These are phyloP conservation scores for Pantelozetes paolii DNA, from an alignment of 2,888 invertebrate genomes.

Conservation along the genomic window DNA sequence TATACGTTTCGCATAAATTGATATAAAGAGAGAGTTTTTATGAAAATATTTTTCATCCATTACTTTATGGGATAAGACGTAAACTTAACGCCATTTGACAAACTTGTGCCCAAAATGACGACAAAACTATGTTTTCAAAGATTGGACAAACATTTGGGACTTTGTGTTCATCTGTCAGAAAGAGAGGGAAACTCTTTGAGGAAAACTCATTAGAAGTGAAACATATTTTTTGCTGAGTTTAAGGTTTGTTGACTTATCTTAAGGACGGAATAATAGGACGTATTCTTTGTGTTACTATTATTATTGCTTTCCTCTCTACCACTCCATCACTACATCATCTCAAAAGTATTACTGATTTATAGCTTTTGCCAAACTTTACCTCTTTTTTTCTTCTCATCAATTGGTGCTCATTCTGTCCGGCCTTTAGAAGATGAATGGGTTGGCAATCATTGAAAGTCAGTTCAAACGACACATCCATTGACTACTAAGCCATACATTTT, in stretches of 20 bases:
- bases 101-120: not conserved
- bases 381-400: not conserved
- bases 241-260: slow-evolving; percentile 16
- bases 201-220: slow-evolving; percentile 1
- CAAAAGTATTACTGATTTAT: slow-evolving; percentile 9
- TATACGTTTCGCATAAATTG: not conserved
- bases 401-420: not conserved
- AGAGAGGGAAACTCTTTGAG: not conserved
- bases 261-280: not conserved
- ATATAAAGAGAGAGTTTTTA: too few relatives aligned
- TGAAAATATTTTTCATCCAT: too few relatives aligned
- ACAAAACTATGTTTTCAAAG: too few relatives aligned
- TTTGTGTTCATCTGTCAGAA: too few relatives aligned
- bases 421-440: slow-evolving; percentile 4
- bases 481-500: not conserved
- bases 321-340: slow-evolving; percentile 16
- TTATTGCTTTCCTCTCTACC: not conserved
- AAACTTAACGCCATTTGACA: not conserved
- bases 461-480: not conserved
- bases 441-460: slow-evolving; percentile 14
- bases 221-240: not conserved
- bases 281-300: not conserved
- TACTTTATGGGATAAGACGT: not conserved
- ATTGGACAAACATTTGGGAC: too few relatives aligned
- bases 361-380: not conserved